A percentile compares a stretch with the other conserved stretches of the same genome.
phyloP scores from a whole-genome alignment of 2,113 vertebrate species.

The Geococcyx californianus region DNA sequence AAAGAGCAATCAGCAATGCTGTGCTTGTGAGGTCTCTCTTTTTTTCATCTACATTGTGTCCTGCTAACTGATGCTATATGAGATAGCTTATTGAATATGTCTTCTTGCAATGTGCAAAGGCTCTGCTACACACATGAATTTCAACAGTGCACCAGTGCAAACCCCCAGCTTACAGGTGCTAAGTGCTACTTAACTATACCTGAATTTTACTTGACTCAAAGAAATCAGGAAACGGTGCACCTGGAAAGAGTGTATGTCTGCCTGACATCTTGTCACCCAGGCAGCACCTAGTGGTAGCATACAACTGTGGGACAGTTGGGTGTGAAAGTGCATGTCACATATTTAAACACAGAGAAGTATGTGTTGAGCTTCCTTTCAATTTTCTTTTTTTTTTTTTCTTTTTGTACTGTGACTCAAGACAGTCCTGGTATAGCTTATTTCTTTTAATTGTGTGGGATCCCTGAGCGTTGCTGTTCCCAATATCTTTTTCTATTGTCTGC shows the following conservation, averaged over 20 bases:
- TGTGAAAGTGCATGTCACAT: background rate
- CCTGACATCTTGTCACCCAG: background rate
- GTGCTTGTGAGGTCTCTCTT: background rate
- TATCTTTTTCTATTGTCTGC: background rate
- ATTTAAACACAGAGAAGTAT: background rate
- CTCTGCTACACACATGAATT: background rate
- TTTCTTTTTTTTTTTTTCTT: background rate
- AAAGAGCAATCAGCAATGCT: background rate
- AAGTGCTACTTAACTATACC: background rate
- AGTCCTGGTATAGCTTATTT: background rate
- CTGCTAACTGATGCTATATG: background rate
- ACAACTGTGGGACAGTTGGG: background rate
- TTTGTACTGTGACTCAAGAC: background rate
- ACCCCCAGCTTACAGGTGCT: background rate
- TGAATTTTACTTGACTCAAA: background rate
- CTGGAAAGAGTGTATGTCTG: background rate
- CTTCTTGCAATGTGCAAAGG: background rate
- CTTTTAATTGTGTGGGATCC: background rate
- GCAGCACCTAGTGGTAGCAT: background rate
- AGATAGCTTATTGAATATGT: background rate
- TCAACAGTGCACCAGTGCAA: background rate
- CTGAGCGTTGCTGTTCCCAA: background rate
- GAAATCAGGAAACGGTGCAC: background rate
- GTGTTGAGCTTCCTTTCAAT: background rate
- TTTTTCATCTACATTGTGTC: background rate